Conservation (phyloP, 2,797 vertebrate genomes). For the Petrocephalus sullivani region DNA sequence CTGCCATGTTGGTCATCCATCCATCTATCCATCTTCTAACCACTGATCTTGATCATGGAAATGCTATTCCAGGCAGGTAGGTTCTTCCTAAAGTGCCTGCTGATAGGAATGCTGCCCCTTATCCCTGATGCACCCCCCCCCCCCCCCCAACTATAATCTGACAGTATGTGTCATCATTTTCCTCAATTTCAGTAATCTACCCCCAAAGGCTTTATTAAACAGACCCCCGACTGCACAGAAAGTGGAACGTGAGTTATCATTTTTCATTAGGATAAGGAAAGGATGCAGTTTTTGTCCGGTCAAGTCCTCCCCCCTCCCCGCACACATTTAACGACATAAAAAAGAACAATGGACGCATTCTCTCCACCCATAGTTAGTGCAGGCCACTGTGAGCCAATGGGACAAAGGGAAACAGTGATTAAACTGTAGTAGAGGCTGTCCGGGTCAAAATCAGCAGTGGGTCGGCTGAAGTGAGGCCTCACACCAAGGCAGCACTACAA, state of each 20-base stretch:
- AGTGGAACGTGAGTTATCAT: background rate
- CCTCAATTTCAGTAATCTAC: conserved; percentile 5
- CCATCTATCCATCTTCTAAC: no score
- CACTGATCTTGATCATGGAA: no score
- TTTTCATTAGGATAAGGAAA: conserved; percentile 25
- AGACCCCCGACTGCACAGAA: background rate
- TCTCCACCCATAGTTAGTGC: background rate
- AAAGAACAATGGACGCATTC: conserved; percentile 24
- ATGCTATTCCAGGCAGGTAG: no score
- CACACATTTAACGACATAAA: background rate
- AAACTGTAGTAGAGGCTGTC: background rate
- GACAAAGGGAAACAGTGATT: background rate
- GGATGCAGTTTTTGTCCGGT: conserved; percentile 16
- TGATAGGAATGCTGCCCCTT: background rate
- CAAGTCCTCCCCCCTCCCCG: background rate
- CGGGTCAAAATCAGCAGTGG: background rate
- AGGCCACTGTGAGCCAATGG: background rate
- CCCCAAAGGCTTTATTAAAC: conserved; percentile 27
- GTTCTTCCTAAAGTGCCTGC: background rate
- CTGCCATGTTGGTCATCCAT: no score
- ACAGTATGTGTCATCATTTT: background rate
- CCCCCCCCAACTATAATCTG: background rate
- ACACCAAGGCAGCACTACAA: background rate
- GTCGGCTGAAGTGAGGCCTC: background rate
- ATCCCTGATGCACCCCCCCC: background rate